These are phyloP conservation scores for Aphaenogaster ashmeadi DNA, from an alignment of 1,140 invertebrate species.

Conservation along the genomic window DNA sequence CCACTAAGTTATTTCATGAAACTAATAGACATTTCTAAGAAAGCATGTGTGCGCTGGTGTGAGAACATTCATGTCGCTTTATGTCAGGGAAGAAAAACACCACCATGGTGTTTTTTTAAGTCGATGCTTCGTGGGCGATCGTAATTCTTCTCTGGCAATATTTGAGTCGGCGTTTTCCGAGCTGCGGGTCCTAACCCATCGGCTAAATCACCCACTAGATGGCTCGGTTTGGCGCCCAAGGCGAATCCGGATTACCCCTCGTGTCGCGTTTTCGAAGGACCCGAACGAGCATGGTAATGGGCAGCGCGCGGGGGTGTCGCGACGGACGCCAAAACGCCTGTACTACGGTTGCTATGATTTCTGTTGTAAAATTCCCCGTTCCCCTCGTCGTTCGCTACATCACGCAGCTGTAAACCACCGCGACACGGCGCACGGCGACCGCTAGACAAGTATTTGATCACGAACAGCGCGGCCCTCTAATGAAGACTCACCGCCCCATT, in stretches of 20 bases:
- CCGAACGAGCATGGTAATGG: conserved; percentile 61
- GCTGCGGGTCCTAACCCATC: conserved; percentile 46
- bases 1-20: not conserved
- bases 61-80: not conserved
- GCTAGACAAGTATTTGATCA: conserved; percentile 81
- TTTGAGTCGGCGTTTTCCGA: conserved; percentile 77
- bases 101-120: conserved; percentile 6
- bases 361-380: conserved; percentile 44
- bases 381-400: not conserved
- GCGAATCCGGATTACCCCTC: conserved; percentile 62
- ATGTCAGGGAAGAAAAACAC: conserved; percentile 17
- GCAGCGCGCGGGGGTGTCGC: conserved; percentile 23
- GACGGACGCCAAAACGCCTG: conserved; percentile 73
- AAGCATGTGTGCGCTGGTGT: not conserved
- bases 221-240: conserved; percentile 49
- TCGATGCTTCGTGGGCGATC: conserved; percentile 27
- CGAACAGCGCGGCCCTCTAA: conserved; percentile 74
- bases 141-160: conserved; percentile 77
- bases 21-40: not conserved
- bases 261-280: conserved; percentile 45
- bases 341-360: conserved; percentile 68
- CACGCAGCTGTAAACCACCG: conserved; percentile 48
- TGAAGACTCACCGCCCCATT: conserved; percentile 77
- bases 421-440: conserved; percentile 48
- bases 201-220: conserved; percentile 55